Percentiles rank a stretch among this genome's conserved stretches.
Conservation (phyloP, 1,140 invertebrate genomes). For the Drosophila eugracilis region DNA sequence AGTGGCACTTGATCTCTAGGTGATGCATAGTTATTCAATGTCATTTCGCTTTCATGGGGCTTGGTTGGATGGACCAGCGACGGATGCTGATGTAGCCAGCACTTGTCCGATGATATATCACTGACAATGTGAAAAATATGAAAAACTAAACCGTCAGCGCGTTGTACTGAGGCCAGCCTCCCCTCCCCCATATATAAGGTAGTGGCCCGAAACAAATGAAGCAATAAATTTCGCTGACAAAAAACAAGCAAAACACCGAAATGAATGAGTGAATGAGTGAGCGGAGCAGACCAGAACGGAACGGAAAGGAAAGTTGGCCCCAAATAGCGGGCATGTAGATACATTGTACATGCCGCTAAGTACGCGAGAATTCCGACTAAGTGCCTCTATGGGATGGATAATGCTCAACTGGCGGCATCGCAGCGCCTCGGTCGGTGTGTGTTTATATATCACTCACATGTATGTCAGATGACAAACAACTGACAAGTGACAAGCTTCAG, state of each 20-base stretch:
- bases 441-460: conserved; percentile 83
- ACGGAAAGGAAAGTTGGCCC: conserved; percentile 31
- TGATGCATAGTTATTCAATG: conserved; percentile 60
- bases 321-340: conserved; percentile 34
- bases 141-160: conserved; percentile 59
- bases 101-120: conserved; percentile 78
- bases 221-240: conserved; percentile 81
- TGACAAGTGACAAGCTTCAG: conserved; percentile 82
- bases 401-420: conserved; percentile 33
- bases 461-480: conserved; percentile 83
- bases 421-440: conserved; percentile 50
- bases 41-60: conserved; percentile 45
- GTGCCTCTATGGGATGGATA: conserved; percentile 66
- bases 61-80: conserved; percentile 11
- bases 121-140: conserved; percentile 78
- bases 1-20: conserved; percentile 68
- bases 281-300: conserved; percentile 7
- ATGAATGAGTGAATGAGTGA: conserved; percentile 39
- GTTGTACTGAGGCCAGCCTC: conserved; percentile 17
- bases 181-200: conserved; percentile 25
- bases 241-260: conserved; percentile 71
- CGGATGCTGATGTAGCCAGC: conserved; percentile 36
- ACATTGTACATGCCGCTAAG: conserved; percentile 64
- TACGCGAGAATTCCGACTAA: conserved; percentile 78
- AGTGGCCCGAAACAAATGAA: conserved; percentile 75